Conservation (phyloP, 2,797 vertebrate genomes). For the Anolis apletophallus region DNA sequence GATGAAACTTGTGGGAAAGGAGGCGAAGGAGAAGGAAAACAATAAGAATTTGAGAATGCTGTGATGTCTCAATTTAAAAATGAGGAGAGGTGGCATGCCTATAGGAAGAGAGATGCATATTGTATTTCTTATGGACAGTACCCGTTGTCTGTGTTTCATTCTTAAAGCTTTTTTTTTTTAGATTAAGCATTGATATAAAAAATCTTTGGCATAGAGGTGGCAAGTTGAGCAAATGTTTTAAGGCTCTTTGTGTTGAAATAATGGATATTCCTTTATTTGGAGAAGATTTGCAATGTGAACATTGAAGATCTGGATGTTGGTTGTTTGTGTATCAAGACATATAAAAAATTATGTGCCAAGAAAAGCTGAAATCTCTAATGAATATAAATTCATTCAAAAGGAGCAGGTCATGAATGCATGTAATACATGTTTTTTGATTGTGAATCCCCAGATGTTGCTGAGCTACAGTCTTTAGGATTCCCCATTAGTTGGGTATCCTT, state of each 20-base stretch:
- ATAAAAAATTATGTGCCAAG: too few relatives aligned
- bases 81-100: background rate
- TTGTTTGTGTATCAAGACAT: background rate
- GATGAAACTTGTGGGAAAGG: background rate
- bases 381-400: background rate
- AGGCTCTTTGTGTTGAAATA: background rate
- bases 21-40: too few relatives aligned
- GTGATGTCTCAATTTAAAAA: background rate
- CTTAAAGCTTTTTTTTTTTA: background rate
- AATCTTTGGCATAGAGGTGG: slow-evolving; percentile 11
- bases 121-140: background rate
- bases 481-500: background rate
- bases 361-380: background rate
- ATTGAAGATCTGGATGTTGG: background rate
- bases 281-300: background rate
- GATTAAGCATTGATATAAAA: background rate
- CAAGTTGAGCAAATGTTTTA: background rate
- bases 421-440: background rate
- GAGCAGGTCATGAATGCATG: background rate
- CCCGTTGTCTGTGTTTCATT: background rate
- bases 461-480: background rate
- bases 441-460: background rate
- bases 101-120: background rate
- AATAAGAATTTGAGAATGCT: background rate
- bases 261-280: slow-evolving; percentile 4